A percentile compares a stretch with the other conserved stretches of the same genome.
Evolutionary conservation across 2,797 vertebrate species (phyloP).

Genomic region (Parauchenoglanis ngamensis): DNA sequence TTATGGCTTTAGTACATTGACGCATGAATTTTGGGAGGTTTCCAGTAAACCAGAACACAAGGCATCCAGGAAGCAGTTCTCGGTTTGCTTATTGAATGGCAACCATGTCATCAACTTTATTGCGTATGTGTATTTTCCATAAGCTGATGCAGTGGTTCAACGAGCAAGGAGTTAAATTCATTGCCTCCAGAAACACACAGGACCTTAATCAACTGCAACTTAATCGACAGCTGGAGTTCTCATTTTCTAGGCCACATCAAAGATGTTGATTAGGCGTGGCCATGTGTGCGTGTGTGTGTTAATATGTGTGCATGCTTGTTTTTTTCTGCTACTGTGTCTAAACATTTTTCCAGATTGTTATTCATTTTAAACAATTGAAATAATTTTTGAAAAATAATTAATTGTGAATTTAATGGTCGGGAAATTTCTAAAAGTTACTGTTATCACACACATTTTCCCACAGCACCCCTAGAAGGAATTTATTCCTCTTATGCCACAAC

Average conservation of each 20-base stretch:
- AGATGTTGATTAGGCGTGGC: background rate
- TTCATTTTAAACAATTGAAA: background rate
- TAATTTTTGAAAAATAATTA: background rate
- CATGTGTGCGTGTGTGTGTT: background rate
- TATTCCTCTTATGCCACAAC: background rate
- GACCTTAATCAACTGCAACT: constrained; percentile 17
- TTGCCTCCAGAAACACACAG: constrained; percentile 18
- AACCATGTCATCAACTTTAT: background rate
- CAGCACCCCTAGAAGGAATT: background rate
- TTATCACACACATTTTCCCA: background rate
- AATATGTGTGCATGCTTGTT: background rate
- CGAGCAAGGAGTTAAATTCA: background rate
- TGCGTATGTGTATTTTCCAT: background rate
- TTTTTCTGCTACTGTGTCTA: background rate
- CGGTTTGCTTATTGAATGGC: background rate
- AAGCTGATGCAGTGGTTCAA: background rate
- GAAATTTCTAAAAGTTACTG: background rate
- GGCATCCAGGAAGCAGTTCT: background rate
- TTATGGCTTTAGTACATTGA: background rate
- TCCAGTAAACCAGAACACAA: constrained; percentile 7
- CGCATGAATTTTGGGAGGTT: background rate
- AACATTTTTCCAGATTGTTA: background rate
- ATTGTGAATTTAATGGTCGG: background rate
- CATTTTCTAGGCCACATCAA: constrained; percentile 26
- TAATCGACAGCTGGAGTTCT: constrained; percentile 28